A percentile compares a stretch with the other conserved stretches of the same genome.
Evolutionary conservation across 2,113 vertebrate species (phyloP).

Genomic region (Nerophis ophidion): DNA sequence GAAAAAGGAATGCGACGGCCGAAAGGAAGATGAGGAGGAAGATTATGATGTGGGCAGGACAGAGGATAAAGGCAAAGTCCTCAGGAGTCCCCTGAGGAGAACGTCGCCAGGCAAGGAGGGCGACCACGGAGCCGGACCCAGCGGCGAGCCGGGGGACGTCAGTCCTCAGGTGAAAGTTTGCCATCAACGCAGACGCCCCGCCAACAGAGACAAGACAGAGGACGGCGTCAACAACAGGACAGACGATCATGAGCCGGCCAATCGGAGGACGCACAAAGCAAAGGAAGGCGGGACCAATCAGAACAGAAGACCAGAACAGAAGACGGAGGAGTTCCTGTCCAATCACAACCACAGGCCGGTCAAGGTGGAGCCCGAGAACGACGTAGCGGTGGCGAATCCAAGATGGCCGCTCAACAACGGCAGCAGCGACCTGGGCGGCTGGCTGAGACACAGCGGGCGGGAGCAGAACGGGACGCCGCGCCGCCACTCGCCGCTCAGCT

Average conservation of each 20-base stretch:
- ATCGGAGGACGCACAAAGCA: slow-evolving; percentile 75
- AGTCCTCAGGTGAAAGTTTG: slow-evolving; percentile 73
- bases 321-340: slow-evolving; percentile 81
- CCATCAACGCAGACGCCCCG: slow-evolving; percentile 76
- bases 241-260: slow-evolving; percentile 78
- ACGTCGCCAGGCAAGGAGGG: slow-evolving; percentile 74
- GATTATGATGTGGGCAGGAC: slow-evolving; percentile 32
- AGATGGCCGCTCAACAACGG: slow-evolving; percentile 71
- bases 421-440: slow-evolving; percentile 70
- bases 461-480: slow-evolving; percentile 76
- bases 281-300: slow-evolving; percentile 81
- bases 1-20: slow-evolving; percentile 30
- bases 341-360: slow-evolving; percentile 83
- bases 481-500: slow-evolving; percentile 72
- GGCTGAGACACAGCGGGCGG: slow-evolving; percentile 77
- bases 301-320: slow-evolving; percentile 67
- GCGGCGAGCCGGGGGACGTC: slow-evolving; percentile 73
- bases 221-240: slow-evolving; percentile 81
- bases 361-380: slow-evolving; percentile 80
- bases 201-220: slow-evolving; percentile 86
- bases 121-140: slow-evolving; percentile 82
- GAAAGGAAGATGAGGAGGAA: slow-evolving; percentile 42
- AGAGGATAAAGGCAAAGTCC: slow-evolving; percentile 46
- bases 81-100: slow-evolving; percentile 51
- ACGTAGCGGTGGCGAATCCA: slow-evolving; percentile 79